Base-by-base conservation (phyloP, 2,797 vertebrate species). In the Gallinago solitaria region DNA sequence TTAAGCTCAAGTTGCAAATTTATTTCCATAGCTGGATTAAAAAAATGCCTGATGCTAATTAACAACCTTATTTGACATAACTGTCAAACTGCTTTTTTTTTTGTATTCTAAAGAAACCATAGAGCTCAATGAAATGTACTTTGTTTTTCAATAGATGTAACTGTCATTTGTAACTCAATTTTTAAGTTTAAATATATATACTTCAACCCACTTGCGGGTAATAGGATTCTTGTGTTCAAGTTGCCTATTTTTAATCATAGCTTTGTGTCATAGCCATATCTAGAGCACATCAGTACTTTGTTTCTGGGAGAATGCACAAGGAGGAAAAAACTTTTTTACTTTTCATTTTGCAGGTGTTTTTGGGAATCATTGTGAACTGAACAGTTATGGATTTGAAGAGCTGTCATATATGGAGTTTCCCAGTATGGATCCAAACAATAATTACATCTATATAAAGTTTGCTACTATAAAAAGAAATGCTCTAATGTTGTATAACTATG, bases 381-480 rank as follows among this genome's bases (percentile, higher is more conserved):
- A 99, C 97, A 99, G 99, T 90, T 99, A 99, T 0, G 99, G 99
- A 39, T 99, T 99, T 93, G 99, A 99, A 96, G 99, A 99, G 97
- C 78, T 99, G 39, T 99, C 99, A 1, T 99, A 99, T 89, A 99
- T 99, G 99, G 99, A 99, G 96, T 99, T 99, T 95, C 99, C 99
- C 19, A 99, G 99, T 59, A 97, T 99, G 98, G 99, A 99, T 94
- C 99, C 99, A 94, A 99, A 99, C 98, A 99, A 99, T 64, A 99
- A 99, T 97, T 99, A 99, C 96, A 99, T 99, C 96, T 99, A 99
- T 90, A 99, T 99, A 69, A 99, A 99, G 97, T 99, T 99, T 97
- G 98, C 99, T 65, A 99, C 99, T 11, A 98, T 99, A 84, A 98
- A 99, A 98, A 98, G 97, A 41, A 98, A 99, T 7, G 99, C 99